Evolutionary conservation across 2,888 invertebrate genomes (phyloP).

Genomic region (Pterostichus niger): DNA sequence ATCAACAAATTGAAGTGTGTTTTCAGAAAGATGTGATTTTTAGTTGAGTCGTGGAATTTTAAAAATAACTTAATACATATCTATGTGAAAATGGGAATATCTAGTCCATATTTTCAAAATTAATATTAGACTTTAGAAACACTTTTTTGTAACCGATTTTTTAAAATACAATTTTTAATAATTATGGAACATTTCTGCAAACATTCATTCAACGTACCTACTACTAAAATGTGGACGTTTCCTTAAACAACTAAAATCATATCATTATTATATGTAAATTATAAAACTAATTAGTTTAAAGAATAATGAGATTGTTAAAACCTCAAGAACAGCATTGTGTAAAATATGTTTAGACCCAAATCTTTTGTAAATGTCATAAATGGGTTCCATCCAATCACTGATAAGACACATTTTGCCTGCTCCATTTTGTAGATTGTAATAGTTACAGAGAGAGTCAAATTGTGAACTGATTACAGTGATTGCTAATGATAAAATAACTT

Average conservation of each 20-base stretch:
- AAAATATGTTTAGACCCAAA: slow-evolving; percentile 35
- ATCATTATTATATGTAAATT: slow-evolving; percentile 57
- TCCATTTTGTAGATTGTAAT: slow-evolving; percentile 30
- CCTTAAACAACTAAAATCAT: slow-evolving; percentile 58
- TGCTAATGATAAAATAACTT: slow-evolving; percentile 29
- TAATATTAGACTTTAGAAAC: slow-evolving; percentile 56
- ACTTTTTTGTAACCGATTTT: slow-evolving; percentile 39
- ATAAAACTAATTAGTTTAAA: slow-evolving; percentile 47
- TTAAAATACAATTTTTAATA: slow-evolving; percentile 48
- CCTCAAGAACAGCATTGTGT: slow-evolving; percentile 17
- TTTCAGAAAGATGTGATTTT: slow-evolving; percentile 50
- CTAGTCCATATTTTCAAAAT: slow-evolving; percentile 58
- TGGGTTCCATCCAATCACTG: not conserved
- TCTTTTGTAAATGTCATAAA: slow-evolving; percentile 45
- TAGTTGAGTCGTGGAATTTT: slow-evolving; percentile 61
- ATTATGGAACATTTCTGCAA: slow-evolving; percentile 24
- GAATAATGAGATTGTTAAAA: slow-evolving; percentile 20
- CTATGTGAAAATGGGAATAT: slow-evolving; percentile 62
- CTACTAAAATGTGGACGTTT: slow-evolving; percentile 31
- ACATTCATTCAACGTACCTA: not conserved
- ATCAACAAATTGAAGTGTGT: slow-evolving; percentile 42
- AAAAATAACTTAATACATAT: slow-evolving; percentile 63
- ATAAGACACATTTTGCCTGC: slow-evolving; percentile 20
- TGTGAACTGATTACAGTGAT: slow-evolving; percentile 15
- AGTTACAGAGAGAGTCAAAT: not conserved